These are phyloP conservation scores for Paraescarpia echinospica DNA, from an alignment of 1,140 invertebrate species.

Conservation along the genomic window DNA sequence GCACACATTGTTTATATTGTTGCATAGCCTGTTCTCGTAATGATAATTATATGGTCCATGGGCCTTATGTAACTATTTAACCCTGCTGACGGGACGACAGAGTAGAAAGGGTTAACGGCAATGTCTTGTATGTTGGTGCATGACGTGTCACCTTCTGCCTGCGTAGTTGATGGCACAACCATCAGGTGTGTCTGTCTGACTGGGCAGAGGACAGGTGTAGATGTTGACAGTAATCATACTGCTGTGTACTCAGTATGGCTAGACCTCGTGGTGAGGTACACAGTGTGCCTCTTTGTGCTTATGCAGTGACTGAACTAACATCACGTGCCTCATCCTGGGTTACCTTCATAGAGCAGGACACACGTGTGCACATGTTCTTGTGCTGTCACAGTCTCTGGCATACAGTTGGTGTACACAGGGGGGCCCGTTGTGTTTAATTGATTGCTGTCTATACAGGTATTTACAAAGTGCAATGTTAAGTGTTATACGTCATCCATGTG, in stretches of 20 bases:
- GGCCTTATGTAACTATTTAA: background rate
- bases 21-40: background rate
- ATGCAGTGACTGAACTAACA: background rate
- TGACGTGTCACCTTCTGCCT: background rate
- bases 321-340: background rate
- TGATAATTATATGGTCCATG: constrained; percentile 1
- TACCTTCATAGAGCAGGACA: background rate
- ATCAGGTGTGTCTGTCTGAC: background rate
- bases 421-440: background rate
- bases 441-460: background rate
- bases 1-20: background rate
- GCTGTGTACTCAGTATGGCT: background rate
- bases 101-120: background rate
- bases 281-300: background rate
- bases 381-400: background rate
- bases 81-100: background rate
- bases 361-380: background rate
- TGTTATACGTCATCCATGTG: background rate
- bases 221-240: background rate
- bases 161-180: background rate
- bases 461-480: constrained; percentile 1
- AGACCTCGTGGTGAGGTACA: no score
- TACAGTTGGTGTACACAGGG: background rate
- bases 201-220: background rate
- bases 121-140: background rate